Conservation (phyloP, 2,797 vertebrate genomes). For the Hipposideros larvatus region DNA sequence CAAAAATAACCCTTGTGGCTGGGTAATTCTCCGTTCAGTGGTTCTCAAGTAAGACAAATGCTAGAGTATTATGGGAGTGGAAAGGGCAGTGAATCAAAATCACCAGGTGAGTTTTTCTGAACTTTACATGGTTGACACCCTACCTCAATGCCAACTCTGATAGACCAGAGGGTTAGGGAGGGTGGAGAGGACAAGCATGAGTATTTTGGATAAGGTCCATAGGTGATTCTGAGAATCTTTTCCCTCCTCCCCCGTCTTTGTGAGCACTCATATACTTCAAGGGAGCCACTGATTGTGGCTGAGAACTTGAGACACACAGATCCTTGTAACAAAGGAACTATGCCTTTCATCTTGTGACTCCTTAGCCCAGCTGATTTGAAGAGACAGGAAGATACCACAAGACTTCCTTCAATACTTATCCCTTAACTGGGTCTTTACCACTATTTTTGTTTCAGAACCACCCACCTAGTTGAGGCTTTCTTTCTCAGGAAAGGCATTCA, state of each 20-base stretch:
- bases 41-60: background rate
- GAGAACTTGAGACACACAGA: background rate
- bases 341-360: background rate
- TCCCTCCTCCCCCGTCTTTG: background rate
- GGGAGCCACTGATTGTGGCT: background rate
- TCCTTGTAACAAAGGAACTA: constrained; percentile 11
- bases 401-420: constrained; percentile 56
- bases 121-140: background rate
- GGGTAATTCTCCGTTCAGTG: background rate
- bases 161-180: background rate
- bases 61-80: background rate
- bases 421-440: constrained; percentile 54
- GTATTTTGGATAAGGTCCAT: background rate
- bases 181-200: background rate
- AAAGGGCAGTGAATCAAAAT: background rate
- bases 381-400: constrained; percentile 20
- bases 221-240: background rate
- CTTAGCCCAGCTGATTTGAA: constrained; percentile 27
- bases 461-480: constrained; percentile 75
- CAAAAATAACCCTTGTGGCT: constrained; percentile 26
- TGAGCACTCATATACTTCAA: background rate
- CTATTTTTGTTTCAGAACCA: constrained; percentile 81
- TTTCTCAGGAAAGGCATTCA: constrained; percentile 72
- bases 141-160: background rate
- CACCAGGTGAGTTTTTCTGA: background rate